Percentiles rank a stretch among this genome's conserved stretches.
phyloP scores from a whole-genome alignment of 2,888 invertebrate species.

The Argyresthia goedartella region DNA sequence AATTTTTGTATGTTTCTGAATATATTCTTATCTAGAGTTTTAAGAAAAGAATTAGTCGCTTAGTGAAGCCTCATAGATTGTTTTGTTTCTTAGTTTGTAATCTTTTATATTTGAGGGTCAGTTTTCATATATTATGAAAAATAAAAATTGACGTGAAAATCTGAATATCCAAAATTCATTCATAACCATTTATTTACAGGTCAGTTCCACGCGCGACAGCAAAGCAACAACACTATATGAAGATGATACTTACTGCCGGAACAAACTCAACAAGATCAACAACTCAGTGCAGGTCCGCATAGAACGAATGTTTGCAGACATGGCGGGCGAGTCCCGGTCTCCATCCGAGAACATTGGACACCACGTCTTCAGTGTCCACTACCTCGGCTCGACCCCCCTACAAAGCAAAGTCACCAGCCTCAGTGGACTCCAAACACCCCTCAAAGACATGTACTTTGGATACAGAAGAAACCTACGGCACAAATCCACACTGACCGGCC shows the following conservation, averaged over 20 bases:
- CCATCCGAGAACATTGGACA: conserved; percentile 67
- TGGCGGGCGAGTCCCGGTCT: conserved; percentile 68
- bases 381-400: conserved; percentile 84
- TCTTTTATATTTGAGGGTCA: too few relatives aligned
- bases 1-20: too few relatives aligned
- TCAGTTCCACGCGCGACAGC: conserved; percentile 38
- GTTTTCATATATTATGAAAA: too few relatives aligned
- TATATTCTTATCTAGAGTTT: too few relatives aligned
- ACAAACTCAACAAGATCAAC: conserved; percentile 44
- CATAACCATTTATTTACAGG: too few relatives aligned
- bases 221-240: conserved; percentile 42
- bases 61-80: too few relatives aligned
- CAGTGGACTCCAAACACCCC: conserved; percentile 84
- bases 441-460: conserved; percentile 79
- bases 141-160: too few relatives aligned
- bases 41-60: too few relatives aligned
- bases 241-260: conserved; percentile 55
- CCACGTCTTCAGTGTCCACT: conserved; percentile 80
- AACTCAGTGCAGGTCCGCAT: conserved; percentile 89
- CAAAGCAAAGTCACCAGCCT: conserved; percentile 86
- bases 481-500: conserved; percentile 67
- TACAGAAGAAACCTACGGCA: conserved; percentile 68
- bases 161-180: too few relatives aligned
- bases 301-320: conserved; percentile 86
- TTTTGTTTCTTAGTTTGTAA: too few relatives aligned